Conservation (phyloP, 2,113 vertebrate species). For the Coregonus clupeaformis region DNA sequence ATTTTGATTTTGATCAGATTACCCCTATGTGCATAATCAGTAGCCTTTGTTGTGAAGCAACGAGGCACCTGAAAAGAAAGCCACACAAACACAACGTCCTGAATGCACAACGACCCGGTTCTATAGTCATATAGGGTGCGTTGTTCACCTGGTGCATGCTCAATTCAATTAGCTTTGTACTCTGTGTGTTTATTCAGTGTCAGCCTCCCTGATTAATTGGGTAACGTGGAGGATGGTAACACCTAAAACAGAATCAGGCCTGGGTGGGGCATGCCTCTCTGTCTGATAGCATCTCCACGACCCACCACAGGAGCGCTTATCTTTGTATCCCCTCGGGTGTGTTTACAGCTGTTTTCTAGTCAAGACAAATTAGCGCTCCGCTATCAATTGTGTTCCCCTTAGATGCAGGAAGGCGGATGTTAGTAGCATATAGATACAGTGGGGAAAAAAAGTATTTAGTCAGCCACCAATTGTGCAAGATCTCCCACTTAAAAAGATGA, state of each 20-base stretch:
- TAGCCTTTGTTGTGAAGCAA: constrained; percentile 57
- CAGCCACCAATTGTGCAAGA: too few species aligned
- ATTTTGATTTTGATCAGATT: constrained; percentile 62
- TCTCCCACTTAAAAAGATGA: too few species aligned
- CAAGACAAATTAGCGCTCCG: constrained; percentile 68
- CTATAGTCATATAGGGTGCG: constrained; percentile 19
- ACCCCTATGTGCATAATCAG: constrained; percentile 59
- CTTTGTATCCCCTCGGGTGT: constrained; percentile 41
- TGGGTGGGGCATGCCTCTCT: constrained; percentile 63
- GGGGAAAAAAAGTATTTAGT: too few species aligned
- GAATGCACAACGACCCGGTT: constrained; percentile 30
- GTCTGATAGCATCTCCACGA: constrained; percentile 68
- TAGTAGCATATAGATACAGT: constrained; percentile 22
- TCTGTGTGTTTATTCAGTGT: constrained; percentile 57
- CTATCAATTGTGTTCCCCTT: neutral
- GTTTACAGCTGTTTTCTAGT: constrained; percentile 70
- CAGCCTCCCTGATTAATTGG: constrained; percentile 64
- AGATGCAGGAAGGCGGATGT: constrained; percentile 34
- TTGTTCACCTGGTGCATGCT: constrained; percentile 55
- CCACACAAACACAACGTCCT: constrained; percentile 23
- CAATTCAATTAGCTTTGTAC: constrained; percentile 67
- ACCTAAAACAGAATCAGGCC: constrained; percentile 56
- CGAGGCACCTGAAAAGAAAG: constrained; percentile 15
- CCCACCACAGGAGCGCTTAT: constrained; percentile 49
- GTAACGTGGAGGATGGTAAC: constrained; percentile 48